Conservation (phyloP, 92 coral and sea anemone genomes). For the Epizoanthus stellaris region DNA sequence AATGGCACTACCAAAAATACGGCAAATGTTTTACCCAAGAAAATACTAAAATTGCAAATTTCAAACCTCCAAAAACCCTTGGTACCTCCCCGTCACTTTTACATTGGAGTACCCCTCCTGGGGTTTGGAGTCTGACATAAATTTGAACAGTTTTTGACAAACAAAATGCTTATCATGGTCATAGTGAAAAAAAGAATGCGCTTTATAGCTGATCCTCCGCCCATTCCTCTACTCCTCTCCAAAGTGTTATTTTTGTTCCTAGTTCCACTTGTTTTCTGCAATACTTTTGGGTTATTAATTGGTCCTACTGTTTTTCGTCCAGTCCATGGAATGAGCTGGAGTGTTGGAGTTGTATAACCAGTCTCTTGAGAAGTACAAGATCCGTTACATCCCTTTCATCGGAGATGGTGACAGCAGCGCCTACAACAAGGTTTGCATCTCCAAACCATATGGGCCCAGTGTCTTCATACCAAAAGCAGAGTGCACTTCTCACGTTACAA, state of each 20-base stretch:
- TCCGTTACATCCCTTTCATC: slow-evolving; percentile 38
- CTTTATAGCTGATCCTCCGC: no score
- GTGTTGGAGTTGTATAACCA: slow-evolving; percentile 21
- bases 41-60: no score
- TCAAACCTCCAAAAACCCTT: no score
- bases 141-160: no score
- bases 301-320: background rate
- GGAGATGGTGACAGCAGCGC: slow-evolving; percentile 39
- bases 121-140: no score
- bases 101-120: no score
- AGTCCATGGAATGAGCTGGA: slow-evolving; percentile 53
- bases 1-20: no score
- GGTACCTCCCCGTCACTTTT: no score
- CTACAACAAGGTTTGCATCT: slow-evolving; percentile 23
- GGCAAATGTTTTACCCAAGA: no score
- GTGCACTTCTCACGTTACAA: slow-evolving; percentile 41
- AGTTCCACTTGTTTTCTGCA: background rate
- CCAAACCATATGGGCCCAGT: slow-evolving; percentile 30
- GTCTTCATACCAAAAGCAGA: slow-evolving; percentile 27
- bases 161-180: no score
- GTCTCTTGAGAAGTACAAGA: slow-evolving; percentile 28
- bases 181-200: no score
- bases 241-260: background rate
- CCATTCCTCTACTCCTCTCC: background rate
- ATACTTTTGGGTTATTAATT: background rate